Evolutionary conservation across 1,140 invertebrate species (phyloP), one percentile per base, ranked within the genome.

Genomic region (Drosophila miranda): DNA sequence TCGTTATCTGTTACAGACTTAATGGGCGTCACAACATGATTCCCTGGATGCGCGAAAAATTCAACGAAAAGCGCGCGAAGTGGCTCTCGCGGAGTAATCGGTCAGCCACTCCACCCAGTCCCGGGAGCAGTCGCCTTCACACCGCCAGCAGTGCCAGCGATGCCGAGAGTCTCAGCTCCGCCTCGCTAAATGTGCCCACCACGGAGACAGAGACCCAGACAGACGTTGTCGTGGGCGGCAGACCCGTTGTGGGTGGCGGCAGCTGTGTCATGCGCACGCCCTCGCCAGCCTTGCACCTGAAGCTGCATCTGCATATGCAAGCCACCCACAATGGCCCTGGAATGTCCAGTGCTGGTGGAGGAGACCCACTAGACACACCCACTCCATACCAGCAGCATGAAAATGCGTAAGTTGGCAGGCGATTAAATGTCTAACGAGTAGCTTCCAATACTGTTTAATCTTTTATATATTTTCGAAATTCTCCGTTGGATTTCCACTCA

Each of bases 31-130:
- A 62, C 73, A 87, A 48, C 16, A 91, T 91, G 90, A 90, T 91
- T 75, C 90, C 90, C 54, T 91, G 90, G 90, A 83, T 91, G 71
- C 80, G 87, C 62, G 89, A 90, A 49, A 90, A 90, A 71, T 79
- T 90, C 56, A 89, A 89, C 48, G 83, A 90, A 73, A 75, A 89
- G 42, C 78, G 84, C 34, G 83, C 89, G 30, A 88, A 88, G 55
- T 91, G 90, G 90, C 52, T 89, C 60, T 87, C 87, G 48, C 71
- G 78, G 16, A 74, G 64, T 54, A 89, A 86, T n/a, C 73, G 83
- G 6, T 50, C 49, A 13, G 46, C 46, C 13, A 28, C 67, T 9
- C 63, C 54, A 21, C 34, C 52, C 9, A 68, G 72, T 48, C 50
- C 66, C 0, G 52, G 54, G 7, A 72, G 68, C 68, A 72, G 68